These are phyloP conservation scores for Ptychoptera contaminata DNA, from an alignment of 2,888 invertebrate genomes.

Conservation along the genomic window DNA sequence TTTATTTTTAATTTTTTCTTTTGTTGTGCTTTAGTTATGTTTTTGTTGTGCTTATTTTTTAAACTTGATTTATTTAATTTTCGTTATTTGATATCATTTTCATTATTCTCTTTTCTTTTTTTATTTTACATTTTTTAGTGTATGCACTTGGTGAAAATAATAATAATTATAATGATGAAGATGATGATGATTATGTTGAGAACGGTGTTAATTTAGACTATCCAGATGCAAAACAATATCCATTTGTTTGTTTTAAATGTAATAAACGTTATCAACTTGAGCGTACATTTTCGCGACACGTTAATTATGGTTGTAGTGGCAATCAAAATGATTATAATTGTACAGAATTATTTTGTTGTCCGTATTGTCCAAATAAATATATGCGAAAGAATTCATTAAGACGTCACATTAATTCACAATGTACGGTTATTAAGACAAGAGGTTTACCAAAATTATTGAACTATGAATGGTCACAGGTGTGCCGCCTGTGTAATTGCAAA, in stretches of 20 bases:
- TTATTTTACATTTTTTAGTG: neutral
- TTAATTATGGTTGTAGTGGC: constrained; percentile 52
- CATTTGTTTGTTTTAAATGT: constrained; percentile 51
- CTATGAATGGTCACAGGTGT: no score
- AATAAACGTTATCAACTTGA: constrained; percentile 72
- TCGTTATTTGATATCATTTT: neutral
- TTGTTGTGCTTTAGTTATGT: no score
- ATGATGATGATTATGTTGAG: constrained; percentile 10
- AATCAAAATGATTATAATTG: neutral
- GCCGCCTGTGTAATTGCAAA: no score
- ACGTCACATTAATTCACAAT: neutral
- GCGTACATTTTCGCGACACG: constrained; percentile 59
- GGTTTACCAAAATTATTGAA: no score
- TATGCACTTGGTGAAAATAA: constrained; percentile 1
- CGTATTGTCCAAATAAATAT: no score
- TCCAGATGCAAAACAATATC: constrained; percentile 10
- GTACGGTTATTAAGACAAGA: no score
- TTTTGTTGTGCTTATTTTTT: no score
- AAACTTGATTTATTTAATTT: no score
- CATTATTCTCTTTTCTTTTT: neutral
- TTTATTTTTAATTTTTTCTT: no score
- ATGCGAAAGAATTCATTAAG: neutral
- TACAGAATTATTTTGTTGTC: no score
- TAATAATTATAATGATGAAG: constrained; percentile 10
- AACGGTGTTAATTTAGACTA: constrained; percentile 14